These are phyloP conservation scores for Xenopus tropicalis DNA, from an alignment of 2,113 vertebrate genomes.

Conservation along the genomic window DNA sequence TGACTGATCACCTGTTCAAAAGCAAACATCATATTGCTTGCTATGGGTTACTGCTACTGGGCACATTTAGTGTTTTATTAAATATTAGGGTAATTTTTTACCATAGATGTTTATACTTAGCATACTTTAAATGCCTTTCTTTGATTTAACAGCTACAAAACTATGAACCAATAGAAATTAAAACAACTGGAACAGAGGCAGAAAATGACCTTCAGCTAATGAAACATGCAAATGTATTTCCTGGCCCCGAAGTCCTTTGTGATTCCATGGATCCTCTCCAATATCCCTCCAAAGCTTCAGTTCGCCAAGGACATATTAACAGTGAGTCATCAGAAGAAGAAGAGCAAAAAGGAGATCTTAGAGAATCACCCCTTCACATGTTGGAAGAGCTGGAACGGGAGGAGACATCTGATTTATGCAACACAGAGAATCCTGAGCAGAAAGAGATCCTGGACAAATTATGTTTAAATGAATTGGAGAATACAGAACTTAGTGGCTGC, in stretches of 20 bases:
- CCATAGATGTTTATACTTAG: no score
- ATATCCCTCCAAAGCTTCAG: neutral
- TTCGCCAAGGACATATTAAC: constrained; percentile 14
- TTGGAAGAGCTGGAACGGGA: constrained; percentile 45
- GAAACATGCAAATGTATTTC: neutral
- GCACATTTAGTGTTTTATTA: no score
- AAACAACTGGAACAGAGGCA: constrained; percentile 34
- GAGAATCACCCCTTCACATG: constrained; percentile 47
- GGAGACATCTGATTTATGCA: neutral
- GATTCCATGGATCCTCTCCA: neutral
- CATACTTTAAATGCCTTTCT: neutral
- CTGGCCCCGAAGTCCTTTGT: neutral
- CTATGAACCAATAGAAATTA: neutral
- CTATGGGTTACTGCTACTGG: no score
- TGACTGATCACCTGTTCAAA: no score
- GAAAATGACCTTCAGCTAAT: constrained; percentile 1
- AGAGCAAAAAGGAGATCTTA: constrained; percentile 40
- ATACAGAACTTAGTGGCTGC: neutral
- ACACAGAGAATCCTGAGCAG: constrained; percentile 27
- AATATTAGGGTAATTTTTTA: no score
- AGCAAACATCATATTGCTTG: no score
- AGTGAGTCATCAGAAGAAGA: constrained; percentile 54
- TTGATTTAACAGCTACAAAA: neutral
- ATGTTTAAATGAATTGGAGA: constrained; percentile 28
- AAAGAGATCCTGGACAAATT: constrained; percentile 17